Conservation (phyloP, 2,888 invertebrate species). For the Allolobophora icterica region DNA sequence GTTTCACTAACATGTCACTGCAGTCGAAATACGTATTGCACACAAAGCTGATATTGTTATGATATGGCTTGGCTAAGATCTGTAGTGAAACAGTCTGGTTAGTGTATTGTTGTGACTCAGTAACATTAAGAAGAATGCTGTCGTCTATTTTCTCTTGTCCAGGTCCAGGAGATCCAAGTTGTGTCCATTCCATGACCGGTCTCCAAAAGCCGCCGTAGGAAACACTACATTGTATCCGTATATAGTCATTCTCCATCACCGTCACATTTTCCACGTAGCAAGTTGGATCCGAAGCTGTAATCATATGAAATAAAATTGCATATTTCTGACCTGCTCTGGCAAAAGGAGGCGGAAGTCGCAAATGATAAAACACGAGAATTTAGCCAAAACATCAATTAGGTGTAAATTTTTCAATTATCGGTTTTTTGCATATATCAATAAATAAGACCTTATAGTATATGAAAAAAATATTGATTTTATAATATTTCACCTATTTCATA, state of each 20-base stretch:
- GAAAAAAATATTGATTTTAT: too few relatives aligned
- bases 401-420: too few relatives aligned
- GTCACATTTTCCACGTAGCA: background rate
- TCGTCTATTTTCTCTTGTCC: background rate
- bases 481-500: too few relatives aligned
- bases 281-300: background rate
- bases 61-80: background rate
- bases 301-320: background rate
- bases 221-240: too few relatives aligned
- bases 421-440: too few relatives aligned
- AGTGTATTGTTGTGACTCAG: background rate
- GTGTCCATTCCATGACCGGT: background rate
- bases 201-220: background rate
- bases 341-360: too few relatives aligned
- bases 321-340: too few relatives aligned
- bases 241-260: background rate
- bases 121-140: too few relatives aligned
- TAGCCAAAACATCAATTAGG: too few relatives aligned
- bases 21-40: background rate
- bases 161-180: background rate
- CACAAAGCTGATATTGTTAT: background rate
- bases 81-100: background rate
- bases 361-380: too few relatives aligned
- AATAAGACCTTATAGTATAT: too few relatives aligned
- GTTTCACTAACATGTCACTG: background rate